These are phyloP conservation scores for Apodemus sylvaticus DNA, from an alignment of 2,113 vertebrate genomes.

Conservation along the genomic window DNA sequence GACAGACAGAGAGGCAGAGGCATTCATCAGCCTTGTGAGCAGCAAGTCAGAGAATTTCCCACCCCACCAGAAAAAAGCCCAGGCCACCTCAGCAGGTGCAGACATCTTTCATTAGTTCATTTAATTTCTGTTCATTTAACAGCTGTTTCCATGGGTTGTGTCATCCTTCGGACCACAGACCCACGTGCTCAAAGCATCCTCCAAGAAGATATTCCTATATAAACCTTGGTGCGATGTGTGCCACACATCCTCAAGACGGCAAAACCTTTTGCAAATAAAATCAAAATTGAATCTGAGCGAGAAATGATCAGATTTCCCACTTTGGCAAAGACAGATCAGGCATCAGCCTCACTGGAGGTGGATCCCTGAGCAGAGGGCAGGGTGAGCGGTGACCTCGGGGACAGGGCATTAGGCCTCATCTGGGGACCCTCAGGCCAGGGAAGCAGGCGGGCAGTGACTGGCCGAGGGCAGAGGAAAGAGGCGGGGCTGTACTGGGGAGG, in stretches of 20 bases:
- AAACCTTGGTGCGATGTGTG: rapidly evolving
- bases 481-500: background rate
- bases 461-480: background rate
- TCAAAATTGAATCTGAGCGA: rapidly evolving
- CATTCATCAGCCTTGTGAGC: rapidly evolving
- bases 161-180: background rate
- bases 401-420: background rate
- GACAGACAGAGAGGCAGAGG: background rate
- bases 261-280: background rate
- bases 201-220: background rate
- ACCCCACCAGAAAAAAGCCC: background rate
- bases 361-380: background rate
- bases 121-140: background rate
- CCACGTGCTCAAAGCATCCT: background rate
- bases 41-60: background rate
- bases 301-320: rapidly evolving
- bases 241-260: rapidly evolving
- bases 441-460: background rate
- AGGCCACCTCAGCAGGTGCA: rapidly evolving
- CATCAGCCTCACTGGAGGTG: background rate
- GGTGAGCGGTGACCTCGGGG: background rate
- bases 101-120: background rate
- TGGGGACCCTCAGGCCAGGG: background rate
- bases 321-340: background rate
- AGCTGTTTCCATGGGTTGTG: rapidly evolving